Percentiles rank a stretch among this genome's conserved stretches.
These are phyloP conservation scores for Festucalex cinctus DNA, from an alignment of 2,113 vertebrate genomes.

Conservation along the genomic window DNA sequence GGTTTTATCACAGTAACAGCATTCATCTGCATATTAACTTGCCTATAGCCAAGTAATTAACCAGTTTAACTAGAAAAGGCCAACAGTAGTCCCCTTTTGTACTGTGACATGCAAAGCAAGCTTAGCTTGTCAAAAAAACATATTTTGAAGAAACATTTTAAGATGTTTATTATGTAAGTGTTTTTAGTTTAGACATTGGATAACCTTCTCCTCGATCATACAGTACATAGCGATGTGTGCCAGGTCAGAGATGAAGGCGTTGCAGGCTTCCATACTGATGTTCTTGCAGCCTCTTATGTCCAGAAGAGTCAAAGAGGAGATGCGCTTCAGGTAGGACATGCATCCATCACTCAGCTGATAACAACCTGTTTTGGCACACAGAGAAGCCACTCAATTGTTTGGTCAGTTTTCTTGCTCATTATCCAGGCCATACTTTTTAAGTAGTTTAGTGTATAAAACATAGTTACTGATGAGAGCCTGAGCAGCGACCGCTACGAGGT, in stretches of 20 bases:
- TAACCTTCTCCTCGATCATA: constrained; percentile 94
- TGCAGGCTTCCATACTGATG: constrained; percentile 86
- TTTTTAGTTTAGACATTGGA: constrained; percentile 82
- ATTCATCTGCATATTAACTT: background rate
- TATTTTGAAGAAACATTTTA: background rate
- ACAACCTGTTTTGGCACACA: constrained; percentile 76
- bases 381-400: background rate
- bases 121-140: background rate
- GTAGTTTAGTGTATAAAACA: background rate
- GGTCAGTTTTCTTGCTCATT: background rate
- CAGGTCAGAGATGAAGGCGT: constrained; percentile 94
- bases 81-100: background rate
- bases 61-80: background rate
- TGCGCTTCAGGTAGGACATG: constrained; percentile 86
- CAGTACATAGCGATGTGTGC: constrained; percentile 90
- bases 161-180: no score
- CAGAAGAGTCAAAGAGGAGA: constrained; percentile 83
- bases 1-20: no score
- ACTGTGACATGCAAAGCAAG: background rate
- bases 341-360: constrained; percentile 91
- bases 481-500: no score
- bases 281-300: constrained; percentile 91
- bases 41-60: background rate
- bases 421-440: background rate
- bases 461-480: no score